These are phyloP conservation scores for Stercorarius parasiticus DNA, from an alignment of 2,113 vertebrate species.

Conservation along the genomic window DNA sequence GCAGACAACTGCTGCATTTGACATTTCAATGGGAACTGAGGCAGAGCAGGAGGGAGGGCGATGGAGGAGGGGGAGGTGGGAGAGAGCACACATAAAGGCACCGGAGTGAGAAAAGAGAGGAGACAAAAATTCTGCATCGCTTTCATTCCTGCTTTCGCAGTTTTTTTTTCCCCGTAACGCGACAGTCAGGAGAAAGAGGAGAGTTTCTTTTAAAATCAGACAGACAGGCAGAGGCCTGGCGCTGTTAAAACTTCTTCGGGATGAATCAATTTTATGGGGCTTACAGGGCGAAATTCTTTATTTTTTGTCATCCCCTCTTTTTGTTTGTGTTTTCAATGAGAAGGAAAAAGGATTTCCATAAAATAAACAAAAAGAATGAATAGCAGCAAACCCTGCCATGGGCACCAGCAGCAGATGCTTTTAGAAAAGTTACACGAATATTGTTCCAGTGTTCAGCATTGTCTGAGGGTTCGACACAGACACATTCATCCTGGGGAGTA, in stretches of 20 bases:
- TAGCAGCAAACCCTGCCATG: constrained; percentile 27
- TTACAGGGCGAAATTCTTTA: neutral
- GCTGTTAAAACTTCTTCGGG: neutral
- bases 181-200: constrained; percentile 39
- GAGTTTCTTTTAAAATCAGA: neutral
- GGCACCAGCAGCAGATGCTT: constrained; percentile 45
- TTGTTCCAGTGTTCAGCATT: constrained; percentile 34
- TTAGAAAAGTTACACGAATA: constrained; percentile 33
- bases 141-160: constrained; percentile 61
- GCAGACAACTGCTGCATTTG: constrained; percentile 78
- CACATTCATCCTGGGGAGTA: constrained; percentile 27
- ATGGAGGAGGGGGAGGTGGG: neutral
- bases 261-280: constrained; percentile 32
- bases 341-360: constrained; percentile 56
- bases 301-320: neutral
- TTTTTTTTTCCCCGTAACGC: neutral
- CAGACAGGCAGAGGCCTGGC: neutral
- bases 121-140: constrained; percentile 63
- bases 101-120: neutral
- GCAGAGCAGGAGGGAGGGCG: constrained; percentile 36
- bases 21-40: constrained; percentile 81
- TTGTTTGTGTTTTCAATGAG: constrained; percentile 48
- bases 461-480: constrained; percentile 11
- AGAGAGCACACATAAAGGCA: neutral
- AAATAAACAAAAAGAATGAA: constrained; percentile 66